These are phyloP conservation scores for Ernsta delagoae DNA, from an alignment of 2,888 invertebrate species.

Conservation along the genomic window DNA sequence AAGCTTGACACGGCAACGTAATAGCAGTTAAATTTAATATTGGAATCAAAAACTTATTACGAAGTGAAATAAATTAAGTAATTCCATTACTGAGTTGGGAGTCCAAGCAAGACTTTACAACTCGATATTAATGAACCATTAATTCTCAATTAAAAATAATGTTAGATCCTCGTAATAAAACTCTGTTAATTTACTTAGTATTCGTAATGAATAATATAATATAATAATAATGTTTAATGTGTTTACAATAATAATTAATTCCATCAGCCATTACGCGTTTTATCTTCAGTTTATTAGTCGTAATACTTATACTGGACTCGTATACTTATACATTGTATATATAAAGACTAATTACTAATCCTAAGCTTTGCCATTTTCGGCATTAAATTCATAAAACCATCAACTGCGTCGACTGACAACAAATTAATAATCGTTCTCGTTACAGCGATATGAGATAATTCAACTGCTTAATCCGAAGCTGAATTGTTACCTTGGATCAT, in stretches of 20 bases:
- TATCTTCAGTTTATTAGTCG: conserved; percentile 1
- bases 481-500: conserved; percentile 19
- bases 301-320: neutral
- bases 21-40: conserved; percentile 5
- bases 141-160: conserved; percentile 7
- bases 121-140: conserved; percentile 19
- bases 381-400: conserved; percentile 32
- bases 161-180: conserved; percentile 4
- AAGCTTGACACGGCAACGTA: neutral
- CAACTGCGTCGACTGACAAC: conserved; percentile 14
- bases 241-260: neutral
- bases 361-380: conserved; percentile 4
- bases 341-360: conserved; percentile 17
- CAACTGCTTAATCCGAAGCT: conserved; percentile 27
- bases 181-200: neutral
- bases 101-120: conserved; percentile 2
- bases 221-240: neutral
- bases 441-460: conserved; percentile 23
- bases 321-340: neutral
- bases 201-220: neutral
- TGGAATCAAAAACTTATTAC: conserved; percentile 10
- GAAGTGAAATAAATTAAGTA: conserved; percentile 9
- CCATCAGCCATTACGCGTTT: neutral
- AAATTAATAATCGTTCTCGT: conserved; percentile 32
- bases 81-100: conserved; percentile 12